Percentiles rank a stretch among this genome's conserved stretches.
These are phyloP conservation scores for Drosophila kohkoa DNA, from an alignment of 1,140 invertebrate species.

Conservation along the genomic window DNA sequence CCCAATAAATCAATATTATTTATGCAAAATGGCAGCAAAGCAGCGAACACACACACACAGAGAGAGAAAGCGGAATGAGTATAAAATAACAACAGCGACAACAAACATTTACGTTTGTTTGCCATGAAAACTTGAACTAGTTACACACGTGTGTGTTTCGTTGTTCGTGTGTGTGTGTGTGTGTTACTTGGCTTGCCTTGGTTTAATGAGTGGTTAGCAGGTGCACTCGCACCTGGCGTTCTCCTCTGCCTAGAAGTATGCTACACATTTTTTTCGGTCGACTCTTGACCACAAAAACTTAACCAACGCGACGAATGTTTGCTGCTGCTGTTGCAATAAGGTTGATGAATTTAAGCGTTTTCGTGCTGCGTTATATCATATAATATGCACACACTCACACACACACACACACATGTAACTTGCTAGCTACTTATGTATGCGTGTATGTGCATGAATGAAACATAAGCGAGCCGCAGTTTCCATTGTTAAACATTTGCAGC, in stretches of 20 bases:
- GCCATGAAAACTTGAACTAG: slow-evolving; percentile 72
- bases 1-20: slow-evolving; percentile 81
- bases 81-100: slow-evolving; percentile 25
- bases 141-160: slow-evolving; percentile 31
- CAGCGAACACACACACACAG: not conserved
- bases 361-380: slow-evolving; percentile 65
- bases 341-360: slow-evolving; percentile 74
- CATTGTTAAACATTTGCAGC: slow-evolving; percentile 73
- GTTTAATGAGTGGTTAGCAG: slow-evolving; percentile 47
- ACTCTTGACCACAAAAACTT: slow-evolving; percentile 59
- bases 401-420: slow-evolving; percentile 34
- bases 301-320: slow-evolving; percentile 30
- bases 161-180: slow-evolving; percentile 4
- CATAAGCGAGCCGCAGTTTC: slow-evolving; percentile 60
- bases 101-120: slow-evolving; percentile 54
- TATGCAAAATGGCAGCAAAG: slow-evolving; percentile 71
- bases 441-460: slow-evolving; percentile 74
- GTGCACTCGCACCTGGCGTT: slow-evolving; percentile 39
- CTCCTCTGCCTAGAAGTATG: slow-evolving; percentile 22
- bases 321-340: slow-evolving; percentile 47
- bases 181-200: slow-evolving; percentile 22
- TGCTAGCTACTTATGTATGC: slow-evolving; percentile 47
- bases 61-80: not conserved
- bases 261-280: slow-evolving; percentile 17
- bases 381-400: slow-evolving; percentile 48